These are phyloP conservation scores for Eueremaeus valkanovi DNA, from an alignment of 2,888 invertebrate genomes.

Conservation along the genomic window DNA sequence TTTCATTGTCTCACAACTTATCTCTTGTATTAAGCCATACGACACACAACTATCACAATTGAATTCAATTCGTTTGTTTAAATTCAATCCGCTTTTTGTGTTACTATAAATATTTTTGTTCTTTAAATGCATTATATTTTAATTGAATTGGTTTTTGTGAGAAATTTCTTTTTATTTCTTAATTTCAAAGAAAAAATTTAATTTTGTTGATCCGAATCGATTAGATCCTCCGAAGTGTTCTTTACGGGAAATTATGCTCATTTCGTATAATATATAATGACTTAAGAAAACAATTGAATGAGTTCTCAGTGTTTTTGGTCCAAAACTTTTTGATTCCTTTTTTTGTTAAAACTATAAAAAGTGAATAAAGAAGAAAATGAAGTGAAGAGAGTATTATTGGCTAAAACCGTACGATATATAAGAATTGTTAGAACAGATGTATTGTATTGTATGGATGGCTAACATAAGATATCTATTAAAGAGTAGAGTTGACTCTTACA, in stretches of 20 bases:
- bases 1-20: not conserved
- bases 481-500: not conserved
- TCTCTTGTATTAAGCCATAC: not conserved
- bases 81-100: no score
- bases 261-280: not conserved
- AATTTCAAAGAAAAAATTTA: no score
- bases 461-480: not conserved
- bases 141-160: not conserved
- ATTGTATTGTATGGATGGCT: not conserved
- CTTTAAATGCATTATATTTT: not conserved
- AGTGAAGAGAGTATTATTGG: not conserved
- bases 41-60: not conserved
- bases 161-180: no score
- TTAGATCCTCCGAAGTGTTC: not conserved
- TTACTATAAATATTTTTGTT: not conserved
- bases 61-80: no score
- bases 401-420: no score
- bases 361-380: not conserved
- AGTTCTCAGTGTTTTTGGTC: not conserved
- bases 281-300: not conserved
- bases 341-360: not conserved
- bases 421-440: slow-evolving; percentile 2
- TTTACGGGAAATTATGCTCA: not conserved
- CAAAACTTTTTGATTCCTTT: not conserved
- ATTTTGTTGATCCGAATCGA: no score